Base-by-base conservation (phyloP, 1,140 invertebrate genomes). In the Zaprionus ornatus region DNA sequence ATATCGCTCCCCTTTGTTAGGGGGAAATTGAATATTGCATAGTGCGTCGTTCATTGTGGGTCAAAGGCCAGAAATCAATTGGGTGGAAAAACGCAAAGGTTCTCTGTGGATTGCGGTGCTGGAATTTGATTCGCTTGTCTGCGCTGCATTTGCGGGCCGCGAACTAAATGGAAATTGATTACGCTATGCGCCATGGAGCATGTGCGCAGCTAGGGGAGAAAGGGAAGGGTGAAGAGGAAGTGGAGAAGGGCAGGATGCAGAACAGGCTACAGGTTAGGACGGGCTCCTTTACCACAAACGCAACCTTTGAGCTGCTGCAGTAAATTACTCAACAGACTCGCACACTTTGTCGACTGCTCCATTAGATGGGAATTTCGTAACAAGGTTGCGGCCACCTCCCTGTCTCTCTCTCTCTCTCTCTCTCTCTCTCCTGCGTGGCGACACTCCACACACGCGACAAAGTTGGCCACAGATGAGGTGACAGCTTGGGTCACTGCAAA, bases 401-500 rank as follows among this genome's bases (percentile, higher is more conserved):
- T 3, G 0, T 1, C 45, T 12, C 10, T 12, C 12, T 12, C 19
- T 50, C 19, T 12, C 19, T 13, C 19, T 21, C 12, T 4, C 19
- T n/a, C 10, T 13, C 19, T 21, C 19, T 40, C 40, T 17, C 4
- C 15, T 48, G 45, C 17, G 6, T 7, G 17, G 19, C 45, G 9
- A 19, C 17, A 45, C 17, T 45, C 2, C 17, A 19, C 56, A 40
- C 35, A 40, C 7, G 35, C 56, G 19, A 29, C 10, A 5, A 21
- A n/a, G 57, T 13, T 5, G 13, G 27, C 12, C 5, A 15, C 48
- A 35, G n/a, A 37, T 27, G 69, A 48, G 63, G 29, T 65, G 55
- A 27, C 40, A 40, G 63, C 64, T 66, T 60, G 32, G 63, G 55
- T 67, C 55, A 54, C 15, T 40, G n/a, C 3, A 66, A 72, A 84